Evolutionary conservation across 53 echinoderm and acorn worm species (phyloP).

Genomic region (Zoroaster sp.): DNA sequence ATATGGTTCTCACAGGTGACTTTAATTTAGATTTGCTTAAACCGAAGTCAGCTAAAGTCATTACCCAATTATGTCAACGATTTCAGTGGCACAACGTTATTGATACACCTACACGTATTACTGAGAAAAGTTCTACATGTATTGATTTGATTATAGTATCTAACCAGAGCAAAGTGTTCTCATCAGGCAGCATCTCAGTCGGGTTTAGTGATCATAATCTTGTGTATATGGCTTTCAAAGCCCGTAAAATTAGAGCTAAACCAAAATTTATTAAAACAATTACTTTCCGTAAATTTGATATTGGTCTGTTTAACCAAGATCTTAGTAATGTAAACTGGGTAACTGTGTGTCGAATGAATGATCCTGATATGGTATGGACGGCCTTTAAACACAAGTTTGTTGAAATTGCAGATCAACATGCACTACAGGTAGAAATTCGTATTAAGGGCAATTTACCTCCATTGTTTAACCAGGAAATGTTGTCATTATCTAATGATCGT

Average conservation of each 20-base stretch:
- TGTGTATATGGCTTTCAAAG: constrained; percentile 5
- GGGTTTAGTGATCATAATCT: constrained; percentile 46
- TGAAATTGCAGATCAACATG: constrained; percentile 15
- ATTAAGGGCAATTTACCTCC: constrained; percentile 15
- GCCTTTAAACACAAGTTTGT: constrained; percentile 20
- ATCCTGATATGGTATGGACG: background rate
- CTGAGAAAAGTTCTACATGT: constrained; percentile 18
- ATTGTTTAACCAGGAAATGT: constrained; percentile 27
- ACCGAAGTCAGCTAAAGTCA: constrained; percentile 11
- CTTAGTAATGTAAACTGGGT: constrained; percentile 24
- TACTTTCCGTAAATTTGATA: constrained; percentile 10
- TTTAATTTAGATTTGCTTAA: constrained; percentile 4
- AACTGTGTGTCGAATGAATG: background rate
- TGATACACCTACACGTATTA: constrained; percentile 17
- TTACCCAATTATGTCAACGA: background rate
- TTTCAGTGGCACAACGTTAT: constrained; percentile 28
- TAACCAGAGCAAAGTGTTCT: constrained; percentile 7
- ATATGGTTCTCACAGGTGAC: constrained; percentile 1
- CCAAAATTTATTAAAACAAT: constrained; percentile 13
- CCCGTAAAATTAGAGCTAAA: background rate
- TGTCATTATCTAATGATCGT: constrained; percentile 12
- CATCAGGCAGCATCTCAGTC: constrained; percentile 2
- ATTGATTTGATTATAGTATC: constrained; percentile 39
- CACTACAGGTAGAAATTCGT: constrained; percentile 7
- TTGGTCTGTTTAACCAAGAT: background rate